Base-by-base conservation (phyloP, 53 echinoderm and acorn worm species). In the Crossaster papposus region DNA sequence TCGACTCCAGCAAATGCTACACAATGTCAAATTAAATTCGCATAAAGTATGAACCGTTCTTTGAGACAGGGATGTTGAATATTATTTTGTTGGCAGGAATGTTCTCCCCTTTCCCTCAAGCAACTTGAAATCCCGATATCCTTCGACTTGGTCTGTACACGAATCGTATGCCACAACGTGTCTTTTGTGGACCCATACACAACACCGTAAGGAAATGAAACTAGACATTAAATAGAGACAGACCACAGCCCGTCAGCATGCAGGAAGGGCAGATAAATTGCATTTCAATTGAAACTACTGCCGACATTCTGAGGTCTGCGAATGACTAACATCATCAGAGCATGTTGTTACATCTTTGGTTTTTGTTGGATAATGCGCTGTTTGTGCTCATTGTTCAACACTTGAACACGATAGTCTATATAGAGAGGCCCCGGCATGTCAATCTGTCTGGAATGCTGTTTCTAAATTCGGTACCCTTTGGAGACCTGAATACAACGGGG, bases 241-340 rank as follows among this genome's bases (percentile, higher is more conserved):
- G 50, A 12, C 85, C 54, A 65, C 31, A 53, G 28, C 32, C n/a
- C 30, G 30, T 18, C 30, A 44, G 32, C 28, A 64, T 54, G 74
- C 72, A 85, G 85, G 85, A 85, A 85, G 75, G 73, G 6, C 51
- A 74, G 13, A 72, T 35, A 85, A 85, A 85, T 85, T 85, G 73
- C 44, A 50, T 20, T 51, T 85, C 74, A n/a, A 44, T 44, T 44
- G 44, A 44, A 44, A 44, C 44, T 44, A 44, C 44, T 38, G 5
- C 6, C 9, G 44, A 44, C 44, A 51, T 65, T 29, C 35, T 11
- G 63, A 33, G 33, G 63, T 62, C 18, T 64, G 68, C 4, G 24
- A 23, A 68, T n/a, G 28, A 68, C 24, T 10, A 68, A 68, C n/a
- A 28, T 28, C 26, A 68, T 26, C 68, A 64, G 64, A n/a, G 44